These are phyloP conservation scores for Rugalucina vietnamica DNA, from an alignment of 2,888 invertebrate genomes.

Conservation along the genomic window DNA sequence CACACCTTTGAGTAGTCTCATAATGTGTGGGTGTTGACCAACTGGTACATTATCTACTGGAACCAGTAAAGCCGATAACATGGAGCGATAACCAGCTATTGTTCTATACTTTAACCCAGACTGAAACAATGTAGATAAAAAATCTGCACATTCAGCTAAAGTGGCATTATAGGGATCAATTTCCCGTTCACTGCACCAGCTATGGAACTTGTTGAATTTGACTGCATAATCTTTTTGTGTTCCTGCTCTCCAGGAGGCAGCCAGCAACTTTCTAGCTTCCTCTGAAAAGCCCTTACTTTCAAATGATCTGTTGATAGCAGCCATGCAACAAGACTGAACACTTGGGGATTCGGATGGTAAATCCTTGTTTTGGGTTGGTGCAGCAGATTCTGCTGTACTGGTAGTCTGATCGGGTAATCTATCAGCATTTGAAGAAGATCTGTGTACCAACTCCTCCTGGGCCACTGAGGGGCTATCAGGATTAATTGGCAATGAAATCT, in stretches of 20 bases:
- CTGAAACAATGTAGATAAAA: conserved; percentile 16
- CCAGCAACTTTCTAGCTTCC: conserved; percentile 30
- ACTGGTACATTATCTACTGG: conserved; percentile 7
- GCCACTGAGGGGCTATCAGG: conserved; percentile 12
- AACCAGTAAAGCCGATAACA: conserved; percentile 22
- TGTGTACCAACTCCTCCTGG: conserved; percentile 21
- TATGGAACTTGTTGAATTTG: conserved; percentile 16
- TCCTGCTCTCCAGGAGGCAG: conserved; percentile 17
- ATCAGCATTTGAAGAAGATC: conserved; percentile 5
- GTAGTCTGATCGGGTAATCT: conserved; percentile 16
- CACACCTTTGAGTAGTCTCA: conserved; percentile 26
- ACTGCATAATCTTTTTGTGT: conserved; percentile 15
- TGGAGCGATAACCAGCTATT: conserved; percentile 29
- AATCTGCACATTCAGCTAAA: neutral
- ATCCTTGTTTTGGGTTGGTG: conserved; percentile 23
- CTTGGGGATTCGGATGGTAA: conserved; percentile 30
- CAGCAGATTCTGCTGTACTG: conserved; percentile 1
- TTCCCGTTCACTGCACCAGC: conserved; percentile 17
- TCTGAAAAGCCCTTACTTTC: conserved; percentile 37
- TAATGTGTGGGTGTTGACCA: conserved; percentile 23
- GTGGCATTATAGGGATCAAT: conserved; percentile 11
- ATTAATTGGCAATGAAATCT: conserved; percentile 23
- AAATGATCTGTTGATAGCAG: conserved; percentile 34
- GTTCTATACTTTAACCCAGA: neutral
- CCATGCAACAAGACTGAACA: conserved; percentile 44